phyloP scores from a whole-genome alignment of 2,888 invertebrate species.

The Orchesellides sinensis region DNA sequence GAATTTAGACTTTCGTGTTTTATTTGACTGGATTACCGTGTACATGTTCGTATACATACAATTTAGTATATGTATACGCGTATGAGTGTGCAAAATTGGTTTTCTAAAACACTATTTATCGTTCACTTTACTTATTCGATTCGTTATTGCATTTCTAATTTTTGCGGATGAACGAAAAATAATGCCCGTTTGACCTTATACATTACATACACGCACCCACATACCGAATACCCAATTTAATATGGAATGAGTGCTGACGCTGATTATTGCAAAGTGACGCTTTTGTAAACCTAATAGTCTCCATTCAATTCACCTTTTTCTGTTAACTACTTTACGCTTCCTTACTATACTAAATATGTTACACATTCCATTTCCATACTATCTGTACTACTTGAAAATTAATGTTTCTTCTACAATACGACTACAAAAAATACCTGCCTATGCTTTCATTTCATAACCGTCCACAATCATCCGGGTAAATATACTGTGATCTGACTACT shows the following conservation, averaged over 20 bases:
- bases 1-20: background rate
- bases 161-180: background rate
- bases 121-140: background rate
- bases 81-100: background rate
- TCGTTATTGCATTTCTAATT: background rate
- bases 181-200: background rate
- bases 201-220: background rate
- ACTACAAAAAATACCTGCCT: conserved; percentile 60
- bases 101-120: background rate
- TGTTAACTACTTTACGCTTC: too few species aligned
- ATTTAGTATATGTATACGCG: too few species aligned
- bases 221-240: background rate
- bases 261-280: too few species aligned
- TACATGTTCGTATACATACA: conserved; percentile 25
- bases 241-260: conserved; percentile 43
- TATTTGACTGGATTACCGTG: conserved; percentile 23
- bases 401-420: conserved; percentile 18
- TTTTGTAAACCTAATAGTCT: too few species aligned
- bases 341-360: too few species aligned
- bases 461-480: too few species aligned
- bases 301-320: too few species aligned
- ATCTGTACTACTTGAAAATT: conserved; percentile 17
- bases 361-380: conserved; percentile 1
- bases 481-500: too few species aligned
- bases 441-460: background rate